These are phyloP conservation scores for Opisthocomus hoazin DNA, from an alignment of 2,113 vertebrate species.

Conservation along the genomic window DNA sequence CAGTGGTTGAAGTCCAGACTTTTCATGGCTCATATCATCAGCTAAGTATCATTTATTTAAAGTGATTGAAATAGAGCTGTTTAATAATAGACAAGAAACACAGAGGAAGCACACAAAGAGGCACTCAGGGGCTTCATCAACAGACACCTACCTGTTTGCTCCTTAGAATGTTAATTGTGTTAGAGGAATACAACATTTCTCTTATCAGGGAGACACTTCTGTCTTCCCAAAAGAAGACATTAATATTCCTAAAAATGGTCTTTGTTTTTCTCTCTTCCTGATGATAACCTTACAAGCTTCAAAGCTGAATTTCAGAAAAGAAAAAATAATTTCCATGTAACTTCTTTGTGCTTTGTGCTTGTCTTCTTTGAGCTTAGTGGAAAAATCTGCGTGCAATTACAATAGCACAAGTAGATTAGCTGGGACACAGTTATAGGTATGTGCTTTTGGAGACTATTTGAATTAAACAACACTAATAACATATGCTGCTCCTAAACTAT, in stretches of 20 bases:
- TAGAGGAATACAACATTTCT: not conserved
- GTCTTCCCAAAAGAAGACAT: not conserved
- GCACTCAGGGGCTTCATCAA: not conserved
- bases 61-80: not conserved
- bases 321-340: not conserved
- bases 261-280: not conserved
- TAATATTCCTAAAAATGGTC: not conserved
- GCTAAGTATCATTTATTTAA: not conserved
- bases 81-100: conserved; percentile 5
- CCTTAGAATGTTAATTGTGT: not conserved
- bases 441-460: not conserved
- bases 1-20: not conserved
- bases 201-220: not conserved
- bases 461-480: not conserved
- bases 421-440: not conserved
- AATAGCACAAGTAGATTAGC: not conserved
- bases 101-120: not conserved
- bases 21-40: not conserved
- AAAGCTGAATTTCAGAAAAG: not conserved
- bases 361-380: not conserved
- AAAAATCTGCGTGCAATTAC: not conserved
- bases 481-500: not conserved
- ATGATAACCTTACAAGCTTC: not conserved
- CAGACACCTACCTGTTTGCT: not conserved
- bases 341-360: not conserved